Conservation (phyloP, 2,888 invertebrate species). For the Epirrhoe alternata region DNA sequence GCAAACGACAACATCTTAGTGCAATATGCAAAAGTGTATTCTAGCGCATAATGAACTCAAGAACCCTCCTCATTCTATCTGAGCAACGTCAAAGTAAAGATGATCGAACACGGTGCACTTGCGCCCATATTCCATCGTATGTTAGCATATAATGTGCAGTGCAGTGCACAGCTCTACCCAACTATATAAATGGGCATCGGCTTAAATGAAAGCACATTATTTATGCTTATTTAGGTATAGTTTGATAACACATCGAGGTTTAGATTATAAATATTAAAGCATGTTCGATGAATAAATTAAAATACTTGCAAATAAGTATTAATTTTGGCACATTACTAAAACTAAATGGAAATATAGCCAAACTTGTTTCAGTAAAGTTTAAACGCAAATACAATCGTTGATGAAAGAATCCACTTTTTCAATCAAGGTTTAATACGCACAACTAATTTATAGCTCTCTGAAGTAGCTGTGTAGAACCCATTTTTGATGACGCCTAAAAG, state of each 20-base stretch:
- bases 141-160: too few species aligned
- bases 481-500: too few species aligned
- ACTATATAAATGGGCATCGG: too few species aligned
- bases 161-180: too few species aligned
- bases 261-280: background rate
- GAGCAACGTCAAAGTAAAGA: background rate
- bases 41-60: background rate
- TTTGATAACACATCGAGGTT: background rate
- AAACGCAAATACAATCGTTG: background rate
- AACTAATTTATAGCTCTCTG: too few species aligned
- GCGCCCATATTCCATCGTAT: too few species aligned
- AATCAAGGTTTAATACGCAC: too few species aligned
- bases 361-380: background rate
- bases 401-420: background rate
- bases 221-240: background rate
- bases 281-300: background rate
- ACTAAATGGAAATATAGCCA: conserved; percentile 11
- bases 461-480: too few species aligned
- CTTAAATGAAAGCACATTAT: too few species aligned
- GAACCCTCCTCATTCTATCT: background rate
- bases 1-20: conserved; percentile 24
- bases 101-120: too few species aligned
- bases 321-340: conserved; percentile 36
- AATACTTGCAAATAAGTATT: conserved; percentile 3
- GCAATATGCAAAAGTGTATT: conserved; percentile 14